Percentiles rank a stretch among this genome's conserved stretches.
Evolutionary conservation across 2,113 vertebrate species (phyloP).

Genomic region (Reinhardtius hippoglossoides): DNA sequence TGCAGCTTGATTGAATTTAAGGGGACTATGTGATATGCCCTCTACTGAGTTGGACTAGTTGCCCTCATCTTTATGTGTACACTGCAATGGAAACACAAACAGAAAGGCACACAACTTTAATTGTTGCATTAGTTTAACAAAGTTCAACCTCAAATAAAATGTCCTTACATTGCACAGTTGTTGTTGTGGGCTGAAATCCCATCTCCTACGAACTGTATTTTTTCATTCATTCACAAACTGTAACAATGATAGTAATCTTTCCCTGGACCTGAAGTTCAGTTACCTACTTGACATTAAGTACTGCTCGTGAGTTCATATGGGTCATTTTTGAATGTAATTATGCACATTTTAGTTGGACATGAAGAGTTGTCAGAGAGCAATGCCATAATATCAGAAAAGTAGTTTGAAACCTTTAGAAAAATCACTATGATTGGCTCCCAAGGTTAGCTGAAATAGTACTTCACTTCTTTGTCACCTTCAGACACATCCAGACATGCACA

Average conservation of each 20-base stretch:
- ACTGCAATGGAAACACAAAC: too few species aligned
- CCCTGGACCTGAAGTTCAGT: neutral
- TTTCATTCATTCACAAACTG: neutral
- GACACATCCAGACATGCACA: neutral
- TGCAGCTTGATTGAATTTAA: too few species aligned
- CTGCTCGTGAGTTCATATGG: neutral
- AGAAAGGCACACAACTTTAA: too few species aligned
- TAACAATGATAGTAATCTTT: neutral
- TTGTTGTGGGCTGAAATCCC: neutral
- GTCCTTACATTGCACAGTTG: too few species aligned
- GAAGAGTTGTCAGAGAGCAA: neutral
- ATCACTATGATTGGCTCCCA: slow-evolving; percentile 25
- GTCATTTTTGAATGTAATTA: neutral
- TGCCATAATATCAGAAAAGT: slow-evolving; percentile 2
- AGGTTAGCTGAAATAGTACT: slow-evolving; percentile 48
- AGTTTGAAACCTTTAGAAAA: slow-evolving; percentile 36
- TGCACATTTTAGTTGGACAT: neutral
- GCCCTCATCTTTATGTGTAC: too few species aligned
- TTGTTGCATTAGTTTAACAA: too few species aligned
- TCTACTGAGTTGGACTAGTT: too few species aligned
- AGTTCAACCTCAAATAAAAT: too few species aligned
- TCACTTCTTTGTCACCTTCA: slow-evolving; percentile 65
- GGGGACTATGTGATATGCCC: too few species aligned
- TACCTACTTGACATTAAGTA: neutral
- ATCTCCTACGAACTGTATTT: neutral